Conservation (phyloP, 2,797 vertebrate species). For the Alcedo atthis region DNA sequence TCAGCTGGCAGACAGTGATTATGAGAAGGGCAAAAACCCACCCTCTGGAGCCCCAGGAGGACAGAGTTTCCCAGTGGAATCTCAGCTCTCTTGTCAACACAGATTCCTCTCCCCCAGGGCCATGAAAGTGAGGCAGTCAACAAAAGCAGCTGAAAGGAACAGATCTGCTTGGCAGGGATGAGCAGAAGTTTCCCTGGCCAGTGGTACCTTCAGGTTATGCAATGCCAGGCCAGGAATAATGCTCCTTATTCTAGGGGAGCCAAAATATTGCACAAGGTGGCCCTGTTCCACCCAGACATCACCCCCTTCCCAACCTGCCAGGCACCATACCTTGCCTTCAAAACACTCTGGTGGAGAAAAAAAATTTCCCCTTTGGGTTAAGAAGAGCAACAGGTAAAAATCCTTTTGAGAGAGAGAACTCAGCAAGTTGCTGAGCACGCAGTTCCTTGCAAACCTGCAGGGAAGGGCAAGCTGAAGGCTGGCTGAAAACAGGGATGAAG, state of each 20-base stretch:
- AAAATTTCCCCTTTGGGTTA: conserved; percentile 32
- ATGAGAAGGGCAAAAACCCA: background rate
- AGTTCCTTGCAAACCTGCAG: background rate
- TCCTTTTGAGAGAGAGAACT: background rate
- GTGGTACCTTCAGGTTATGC: conserved; percentile 2
- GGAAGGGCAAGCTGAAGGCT: background rate
- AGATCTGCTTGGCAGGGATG: background rate
- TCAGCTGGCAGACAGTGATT: background rate
- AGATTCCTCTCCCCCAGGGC: background rate
- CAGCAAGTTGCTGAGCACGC: background rate
- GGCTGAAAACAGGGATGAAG: background rate
- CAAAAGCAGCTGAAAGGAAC: conserved; percentile 26
- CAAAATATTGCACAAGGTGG: conserved; percentile 56
- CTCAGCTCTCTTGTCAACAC: background rate
- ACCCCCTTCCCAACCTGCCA: background rate
- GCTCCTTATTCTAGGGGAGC: conserved; percentile 40
- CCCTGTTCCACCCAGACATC: conserved; percentile 35
- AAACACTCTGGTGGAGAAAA: conserved; percentile 29
- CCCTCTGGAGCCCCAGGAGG: accelerated
- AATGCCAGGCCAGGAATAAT: background rate
- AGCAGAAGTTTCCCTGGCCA: background rate
- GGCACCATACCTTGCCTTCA: conserved; percentile 8
- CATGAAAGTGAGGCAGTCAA: conserved; percentile 1
- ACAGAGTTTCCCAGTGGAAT: background rate
- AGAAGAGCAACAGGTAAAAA: conserved; percentile 18